phyloP scores from a whole-genome alignment of 2,797 vertebrate species.

The Tachyglossus aculeatus region DNA sequence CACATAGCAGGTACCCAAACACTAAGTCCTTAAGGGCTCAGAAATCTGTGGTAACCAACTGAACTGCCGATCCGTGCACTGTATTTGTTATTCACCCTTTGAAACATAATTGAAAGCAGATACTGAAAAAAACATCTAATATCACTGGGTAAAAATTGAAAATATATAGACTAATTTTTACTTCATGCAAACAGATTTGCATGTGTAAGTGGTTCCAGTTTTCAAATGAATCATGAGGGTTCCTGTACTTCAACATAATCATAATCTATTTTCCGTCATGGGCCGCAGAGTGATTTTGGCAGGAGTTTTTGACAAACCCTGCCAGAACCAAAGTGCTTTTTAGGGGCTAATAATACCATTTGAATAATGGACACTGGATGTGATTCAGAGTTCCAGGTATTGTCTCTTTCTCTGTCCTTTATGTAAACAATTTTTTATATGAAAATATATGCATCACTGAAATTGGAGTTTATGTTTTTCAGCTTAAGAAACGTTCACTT shows the following conservation, averaged over 20 bases:
- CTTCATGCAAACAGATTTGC: not conserved
- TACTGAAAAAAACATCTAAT: not conserved
- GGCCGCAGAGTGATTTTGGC: constrained; percentile 28
- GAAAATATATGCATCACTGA: not conserved
- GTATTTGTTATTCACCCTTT: not conserved
- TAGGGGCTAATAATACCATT: constrained; percentile 16
- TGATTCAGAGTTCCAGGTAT: constrained; percentile 29
- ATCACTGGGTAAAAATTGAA: not conserved
- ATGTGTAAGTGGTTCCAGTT: constrained; percentile 19
- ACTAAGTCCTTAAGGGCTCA: not conserved
- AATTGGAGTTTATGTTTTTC: not conserved
- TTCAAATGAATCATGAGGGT: constrained; percentile 14
- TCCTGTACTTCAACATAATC: constrained; percentile 38
- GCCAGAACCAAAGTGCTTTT: constrained; percentile 37
- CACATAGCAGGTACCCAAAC: not conserved
- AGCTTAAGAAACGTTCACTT: not conserved
- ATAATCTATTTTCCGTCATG: constrained; percentile 2
- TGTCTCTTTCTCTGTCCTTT: constrained; percentile 1
- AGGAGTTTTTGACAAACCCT: not conserved
- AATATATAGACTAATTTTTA: constrained; percentile 16
- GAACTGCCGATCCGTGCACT: not conserved
- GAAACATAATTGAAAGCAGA: not conserved
- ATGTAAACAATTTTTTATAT: constrained; percentile 55
- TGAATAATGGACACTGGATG: constrained; percentile 32
- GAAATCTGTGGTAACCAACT: not conserved